A percentile compares a stretch with the other conserved stretches of the same genome.
Evolutionary conservation across 2,888 invertebrate genomes (phyloP).

Genomic region (Enchytraeus crypticus): DNA sequence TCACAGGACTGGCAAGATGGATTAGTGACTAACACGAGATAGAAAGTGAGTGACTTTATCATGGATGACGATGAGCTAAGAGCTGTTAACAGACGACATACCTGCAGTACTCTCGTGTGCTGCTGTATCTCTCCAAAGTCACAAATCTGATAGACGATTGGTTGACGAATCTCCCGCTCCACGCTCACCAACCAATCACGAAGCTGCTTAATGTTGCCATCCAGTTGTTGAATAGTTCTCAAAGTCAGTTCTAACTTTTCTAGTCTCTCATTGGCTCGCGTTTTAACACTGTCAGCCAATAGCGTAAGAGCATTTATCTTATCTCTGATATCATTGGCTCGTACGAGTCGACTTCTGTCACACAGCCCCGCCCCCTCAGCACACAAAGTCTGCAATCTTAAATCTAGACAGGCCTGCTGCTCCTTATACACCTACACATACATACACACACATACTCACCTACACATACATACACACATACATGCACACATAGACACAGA

Average conservation of each 20-base stretch:
- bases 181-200: constrained; percentile 40
- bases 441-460: too few relatives aligned
- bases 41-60: too few relatives aligned
- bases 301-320: not conserved
- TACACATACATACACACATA: too few relatives aligned
- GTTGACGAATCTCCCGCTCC: constrained; percentile 37
- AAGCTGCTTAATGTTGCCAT: constrained; percentile 40
- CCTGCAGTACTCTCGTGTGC: constrained; percentile 13
- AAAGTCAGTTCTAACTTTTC: constrained; percentile 61
- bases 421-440: too few relatives aligned
- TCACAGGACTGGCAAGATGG: too few relatives aligned
- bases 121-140: constrained; percentile 20
- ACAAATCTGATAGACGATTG: constrained; percentile 32
- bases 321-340: not conserved
- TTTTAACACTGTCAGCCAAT: not conserved
- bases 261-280: constrained; percentile 57
- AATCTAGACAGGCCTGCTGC: too few relatives aligned
- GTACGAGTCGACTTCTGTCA: not conserved
- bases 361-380: not conserved
- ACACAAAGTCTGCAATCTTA: too few relatives aligned
- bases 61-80: too few relatives aligned
- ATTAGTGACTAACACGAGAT: too few relatives aligned
- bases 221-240: constrained; percentile 41
- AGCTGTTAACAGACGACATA: too few relatives aligned
- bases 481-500: too few relatives aligned